A percentile compares a stretch with the other conserved stretches of the same genome.
phyloP scores from a whole-genome alignment of 2,888 invertebrate species.

The Cheilosia variabilis region DNA sequence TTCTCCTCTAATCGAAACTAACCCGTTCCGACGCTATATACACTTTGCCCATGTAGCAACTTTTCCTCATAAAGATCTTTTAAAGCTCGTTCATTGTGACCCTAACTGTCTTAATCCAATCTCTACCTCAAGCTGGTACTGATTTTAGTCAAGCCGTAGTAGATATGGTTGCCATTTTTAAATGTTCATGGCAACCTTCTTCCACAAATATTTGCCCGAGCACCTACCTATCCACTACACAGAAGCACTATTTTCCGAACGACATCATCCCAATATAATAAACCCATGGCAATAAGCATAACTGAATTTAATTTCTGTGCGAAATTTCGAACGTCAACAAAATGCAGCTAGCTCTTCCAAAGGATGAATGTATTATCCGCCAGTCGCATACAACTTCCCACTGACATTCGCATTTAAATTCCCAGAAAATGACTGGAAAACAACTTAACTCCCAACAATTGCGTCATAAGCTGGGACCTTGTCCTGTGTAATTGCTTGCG shows the following conservation, averaged over 20 bases:
- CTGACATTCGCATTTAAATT: slow-evolving; percentile 50
- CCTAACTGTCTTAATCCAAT: too few species aligned
- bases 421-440: slow-evolving; percentile 9
- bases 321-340: neutral
- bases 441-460: slow-evolving; percentile 40
- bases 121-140: too few species aligned
- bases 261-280: neutral
- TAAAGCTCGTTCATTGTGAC: too few species aligned
- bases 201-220: too few species aligned
- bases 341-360: neutral
- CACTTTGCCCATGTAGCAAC: too few species aligned
- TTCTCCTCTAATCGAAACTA: too few species aligned
- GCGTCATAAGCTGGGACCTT: slow-evolving; percentile 5
- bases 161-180: too few species aligned
- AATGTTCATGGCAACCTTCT: too few species aligned
- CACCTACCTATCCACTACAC: neutral
- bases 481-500: slow-evolving; percentile 54
- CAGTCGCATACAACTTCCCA: slow-evolving; percentile 18
- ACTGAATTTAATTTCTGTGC: slow-evolving; percentile 9
- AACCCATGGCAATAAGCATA: slow-evolving; percentile 6
- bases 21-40: too few species aligned
- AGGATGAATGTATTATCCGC: neutral
- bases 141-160: too few species aligned
- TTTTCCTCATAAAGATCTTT: too few species aligned
- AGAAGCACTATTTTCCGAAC: neutral